Evolutionary conservation across 2,888 invertebrate genomes (phyloP), one percentile per base, ranked within the genome.

Genomic region (Agonopterix arenella): DNA sequence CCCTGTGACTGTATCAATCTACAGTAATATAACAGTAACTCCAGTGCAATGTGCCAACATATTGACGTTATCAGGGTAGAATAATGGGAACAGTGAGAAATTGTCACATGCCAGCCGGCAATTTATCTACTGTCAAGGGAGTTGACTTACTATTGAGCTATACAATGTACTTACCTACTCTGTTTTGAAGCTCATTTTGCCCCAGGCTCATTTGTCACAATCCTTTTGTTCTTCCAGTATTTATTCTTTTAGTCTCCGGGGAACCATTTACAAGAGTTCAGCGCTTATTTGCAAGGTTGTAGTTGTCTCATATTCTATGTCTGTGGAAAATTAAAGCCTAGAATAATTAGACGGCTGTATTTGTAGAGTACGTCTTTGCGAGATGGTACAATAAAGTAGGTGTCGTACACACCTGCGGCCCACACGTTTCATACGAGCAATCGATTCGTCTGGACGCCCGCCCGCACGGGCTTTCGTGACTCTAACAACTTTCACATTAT

Each of bases 391-490:
- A 73, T 77, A 71, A 69, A 75, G 68, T 62, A 66, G 60, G 63
- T 68, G 63, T 73, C 73, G 60, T 53, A 56, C 61, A 73, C 82
- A 84, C 82, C 84, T 83, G 80, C 67, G 68, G 58, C 63, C 58
- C 69, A 28, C 28, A 63, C 74, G 72, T 69, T 62, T 68, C 76
- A 72, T 71, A 66, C 76, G 64, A 68, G 68, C 64, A 77, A 84
- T 84, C 84, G 84, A 84, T 84, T 81, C 68, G 83, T 84, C 83
- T 84, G 83, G 82, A 77, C 78, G 59, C 58, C 69, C 78, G 59
- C 58, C 69, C 55, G 60, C 57, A 59, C 52, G 55, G 64, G 70
- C 60, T 73, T 77, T 70, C 84, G 80, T 82, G 83, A 81, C 79
- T 73, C 57, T 58, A 65, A 57, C 67, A 76, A 76, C 67, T 78